Conservation (phyloP, 2,797 vertebrate species). For the Liasis olivaceus region DNA sequence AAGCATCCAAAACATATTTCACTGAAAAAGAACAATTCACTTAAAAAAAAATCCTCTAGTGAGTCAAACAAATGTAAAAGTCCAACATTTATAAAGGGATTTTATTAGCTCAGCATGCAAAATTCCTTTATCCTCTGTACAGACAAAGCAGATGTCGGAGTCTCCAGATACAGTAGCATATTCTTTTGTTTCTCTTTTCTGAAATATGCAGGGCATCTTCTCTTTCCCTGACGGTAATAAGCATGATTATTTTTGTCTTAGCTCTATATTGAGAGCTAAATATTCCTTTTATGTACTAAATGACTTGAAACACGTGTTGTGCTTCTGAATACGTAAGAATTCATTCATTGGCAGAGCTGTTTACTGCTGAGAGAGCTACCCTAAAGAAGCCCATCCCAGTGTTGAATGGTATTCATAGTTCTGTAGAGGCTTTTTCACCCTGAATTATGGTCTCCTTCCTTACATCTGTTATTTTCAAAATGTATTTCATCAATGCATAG, state of each 20-base stretch:
- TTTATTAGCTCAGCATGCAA: slow-evolving; percentile 36
- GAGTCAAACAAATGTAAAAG: slow-evolving; percentile 40
- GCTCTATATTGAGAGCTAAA: slow-evolving; percentile 54
- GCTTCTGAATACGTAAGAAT: slow-evolving; percentile 65
- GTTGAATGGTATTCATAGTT: slow-evolving; percentile 50
- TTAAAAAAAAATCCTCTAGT: slow-evolving; percentile 48
- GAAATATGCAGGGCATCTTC: slow-evolving; percentile 60
- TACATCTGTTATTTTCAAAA: slow-evolving; percentile 43
- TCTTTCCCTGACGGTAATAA: slow-evolving; percentile 55
- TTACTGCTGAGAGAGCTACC: slow-evolving; percentile 59
- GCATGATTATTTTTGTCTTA: slow-evolving; percentile 49
- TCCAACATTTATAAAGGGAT: background rate
- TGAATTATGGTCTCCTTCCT: slow-evolving; percentile 53
- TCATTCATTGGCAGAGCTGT: slow-evolving; percentile 71
- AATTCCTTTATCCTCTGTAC: slow-evolving; percentile 67
- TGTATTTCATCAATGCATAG: slow-evolving; percentile 47
- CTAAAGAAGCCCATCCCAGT: slow-evolving; percentile 61
- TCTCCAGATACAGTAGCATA: slow-evolving; percentile 65
- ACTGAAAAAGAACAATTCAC: slow-evolving; percentile 61
- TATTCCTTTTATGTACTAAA: slow-evolving; percentile 62
- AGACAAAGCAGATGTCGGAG: slow-evolving; percentile 72
- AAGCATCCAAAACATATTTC: slow-evolving; percentile 72
- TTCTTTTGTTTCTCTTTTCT: slow-evolving; percentile 77
- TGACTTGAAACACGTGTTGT: slow-evolving; percentile 66
- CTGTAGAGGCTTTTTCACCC: slow-evolving; percentile 47